A percentile compares a stretch with the other conserved stretches of the same genome.
phyloP scores from a whole-genome alignment of 2,888 invertebrate species.

The Sussaba pulchella region DNA sequence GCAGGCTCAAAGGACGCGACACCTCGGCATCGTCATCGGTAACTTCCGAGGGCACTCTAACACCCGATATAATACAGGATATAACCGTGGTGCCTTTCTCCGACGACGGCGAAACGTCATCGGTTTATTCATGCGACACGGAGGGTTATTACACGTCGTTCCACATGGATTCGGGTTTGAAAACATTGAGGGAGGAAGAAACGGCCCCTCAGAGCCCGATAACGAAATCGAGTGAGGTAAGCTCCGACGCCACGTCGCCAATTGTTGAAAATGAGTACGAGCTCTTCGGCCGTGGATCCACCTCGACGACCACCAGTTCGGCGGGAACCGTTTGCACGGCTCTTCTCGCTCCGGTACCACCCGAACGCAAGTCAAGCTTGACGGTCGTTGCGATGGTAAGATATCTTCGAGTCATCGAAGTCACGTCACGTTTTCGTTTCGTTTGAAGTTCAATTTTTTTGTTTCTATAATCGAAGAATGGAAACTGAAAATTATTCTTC shows the following conservation, averaged over 20 bases:
- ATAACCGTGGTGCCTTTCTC: slow-evolving; percentile 85
- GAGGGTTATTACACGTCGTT: slow-evolving; percentile 99
- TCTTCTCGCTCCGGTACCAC: slow-evolving; percentile 92
- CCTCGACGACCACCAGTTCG: slow-evolving; percentile 95
- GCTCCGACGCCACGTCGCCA: slow-evolving; percentile 89
- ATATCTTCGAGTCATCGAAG: background rate
- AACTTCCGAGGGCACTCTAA: slow-evolving; percentile 93
- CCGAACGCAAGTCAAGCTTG: slow-evolving; percentile 92
- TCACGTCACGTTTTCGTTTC: no score
- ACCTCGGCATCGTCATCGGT: slow-evolving; percentile 93
- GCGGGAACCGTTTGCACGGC: slow-evolving; percentile 96
- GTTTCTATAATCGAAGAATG: no score
- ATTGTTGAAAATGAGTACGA: slow-evolving; percentile 95
- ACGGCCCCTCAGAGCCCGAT: slow-evolving; percentile 89
- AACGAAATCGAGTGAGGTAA: slow-evolving; percentile 86
- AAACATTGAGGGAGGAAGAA: slow-evolving; percentile 92
- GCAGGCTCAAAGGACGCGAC: slow-evolving; percentile 83
- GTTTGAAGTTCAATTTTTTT: background rate
- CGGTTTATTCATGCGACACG: slow-evolving; percentile 97
- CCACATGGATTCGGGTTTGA: slow-evolving; percentile 97
- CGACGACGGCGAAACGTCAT: slow-evolving; percentile 94
- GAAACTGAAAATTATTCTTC: no score
- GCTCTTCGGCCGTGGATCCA: slow-evolving; percentile 95
- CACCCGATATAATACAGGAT: slow-evolving; percentile 93
- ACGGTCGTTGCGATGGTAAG: slow-evolving; percentile 83